Evolutionary conservation across 2,797 vertebrate genomes (phyloP).

Genomic region (Thalassophryne amazonica): DNA sequence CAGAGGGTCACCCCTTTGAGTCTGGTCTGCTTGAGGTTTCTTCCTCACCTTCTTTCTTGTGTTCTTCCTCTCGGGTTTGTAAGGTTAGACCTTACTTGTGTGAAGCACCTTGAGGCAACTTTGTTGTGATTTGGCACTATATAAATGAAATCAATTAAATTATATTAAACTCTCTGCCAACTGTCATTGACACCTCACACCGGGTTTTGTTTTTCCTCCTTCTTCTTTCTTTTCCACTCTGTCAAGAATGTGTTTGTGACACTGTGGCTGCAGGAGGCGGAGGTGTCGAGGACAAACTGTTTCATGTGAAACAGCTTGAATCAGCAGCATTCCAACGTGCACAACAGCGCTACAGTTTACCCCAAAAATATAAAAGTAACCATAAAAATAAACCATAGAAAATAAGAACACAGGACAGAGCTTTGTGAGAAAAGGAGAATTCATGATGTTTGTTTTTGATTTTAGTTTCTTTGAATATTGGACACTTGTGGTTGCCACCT

Average conservation of each 20-base stretch:
- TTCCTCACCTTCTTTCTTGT: no score
- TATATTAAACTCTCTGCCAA: no score
- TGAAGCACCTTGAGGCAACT: no score
- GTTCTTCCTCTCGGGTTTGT: no score
- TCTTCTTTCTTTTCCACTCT: conserved; percentile 8
- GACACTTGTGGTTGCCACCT: no score
- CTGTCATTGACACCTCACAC: conserved; percentile 41
- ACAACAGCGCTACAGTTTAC: conserved; percentile 43
- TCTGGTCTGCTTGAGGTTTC: no score
- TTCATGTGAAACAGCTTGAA: conserved; percentile 66
- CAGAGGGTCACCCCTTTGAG: no score
- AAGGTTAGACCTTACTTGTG: no score
- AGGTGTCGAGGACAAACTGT: conserved; percentile 70
- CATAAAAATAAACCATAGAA: conserved; percentile 34
- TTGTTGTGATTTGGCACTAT: no score
- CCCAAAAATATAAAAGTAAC: not conserved
- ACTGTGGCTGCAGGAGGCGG: conserved; percentile 56
- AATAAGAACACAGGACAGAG: conserved; percentile 38
- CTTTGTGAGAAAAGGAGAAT: conserved; percentile 34
- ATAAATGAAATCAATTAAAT: no score
- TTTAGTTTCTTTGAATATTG: no score
- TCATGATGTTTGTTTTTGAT: conserved; percentile 59
- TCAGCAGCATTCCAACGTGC: conserved; percentile 57
- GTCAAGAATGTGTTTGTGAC: conserved; percentile 68
- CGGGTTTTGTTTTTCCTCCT: conserved; percentile 25